Evolutionary conservation across 2,888 invertebrate genomes (phyloP).

Genomic region (Drosophila planitibia): DNA sequence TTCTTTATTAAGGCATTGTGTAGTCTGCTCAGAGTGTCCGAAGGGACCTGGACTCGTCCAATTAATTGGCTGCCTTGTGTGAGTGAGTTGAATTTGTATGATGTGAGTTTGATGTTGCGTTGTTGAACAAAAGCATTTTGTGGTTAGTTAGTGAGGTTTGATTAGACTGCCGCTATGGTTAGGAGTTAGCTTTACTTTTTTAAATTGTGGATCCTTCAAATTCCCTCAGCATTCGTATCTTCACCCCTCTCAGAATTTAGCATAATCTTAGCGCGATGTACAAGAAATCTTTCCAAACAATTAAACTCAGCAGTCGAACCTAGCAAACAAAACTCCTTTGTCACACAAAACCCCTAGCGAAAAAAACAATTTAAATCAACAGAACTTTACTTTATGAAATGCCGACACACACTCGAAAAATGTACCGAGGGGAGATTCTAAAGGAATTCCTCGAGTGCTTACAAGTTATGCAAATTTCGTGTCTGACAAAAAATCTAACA

Average conservation of each 20-base stretch:
- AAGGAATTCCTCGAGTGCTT: constrained; percentile 70
- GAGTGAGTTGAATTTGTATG: constrained; percentile 10
- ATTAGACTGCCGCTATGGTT: constrained; percentile 1
- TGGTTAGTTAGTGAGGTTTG: constrained; percentile 68
- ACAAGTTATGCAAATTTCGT: constrained; percentile 72
- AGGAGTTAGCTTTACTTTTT: not conserved
- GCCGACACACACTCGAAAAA: constrained; percentile 74
- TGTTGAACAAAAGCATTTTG: constrained; percentile 64
- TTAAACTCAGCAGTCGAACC: constrained; percentile 55
- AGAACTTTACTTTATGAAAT: constrained; percentile 46
- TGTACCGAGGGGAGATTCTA: constrained; percentile 51
- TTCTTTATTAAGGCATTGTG: constrained; percentile 71
- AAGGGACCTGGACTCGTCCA: constrained; percentile 54
- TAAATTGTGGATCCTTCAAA: not conserved
- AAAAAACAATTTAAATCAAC: not conserved
- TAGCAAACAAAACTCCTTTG: constrained; percentile 60
- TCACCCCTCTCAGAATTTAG: not conserved
- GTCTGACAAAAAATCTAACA: constrained; percentile 33
- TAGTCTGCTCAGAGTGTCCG: constrained; percentile 5
- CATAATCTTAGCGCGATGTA: constrained; percentile 18
- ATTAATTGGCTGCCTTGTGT: constrained; percentile 62
- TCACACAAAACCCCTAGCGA: constrained; percentile 34
- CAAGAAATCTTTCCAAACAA: constrained; percentile 70
- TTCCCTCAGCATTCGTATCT: not conserved
- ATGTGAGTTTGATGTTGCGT: constrained; percentile 1